A percentile compares a stretch with the other conserved stretches of the same genome.
Evolutionary conservation across 37 sponge, comb jelly and placozoan genomes (phyloP).

Genomic region (Diacarnus erythraeanus): DNA sequence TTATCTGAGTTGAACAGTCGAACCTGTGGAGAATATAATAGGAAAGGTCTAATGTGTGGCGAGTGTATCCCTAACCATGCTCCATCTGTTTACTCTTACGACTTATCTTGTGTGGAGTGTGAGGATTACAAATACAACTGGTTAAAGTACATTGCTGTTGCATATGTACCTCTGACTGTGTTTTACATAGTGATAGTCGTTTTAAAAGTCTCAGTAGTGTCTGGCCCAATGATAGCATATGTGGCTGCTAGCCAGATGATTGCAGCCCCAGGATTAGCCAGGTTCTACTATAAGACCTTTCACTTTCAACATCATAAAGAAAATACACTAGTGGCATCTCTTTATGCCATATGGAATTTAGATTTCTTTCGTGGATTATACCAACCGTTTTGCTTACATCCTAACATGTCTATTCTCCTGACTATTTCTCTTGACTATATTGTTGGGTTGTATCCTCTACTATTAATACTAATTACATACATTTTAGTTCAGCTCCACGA

Average conservation of each 20-base stretch:
- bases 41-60: constrained; percentile 29
- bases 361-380: constrained; percentile 15
- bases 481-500: constrained; percentile 8
- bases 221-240: background rate
- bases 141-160: constrained; percentile 10
- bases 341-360: constrained; percentile 20
- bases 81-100: constrained; percentile 37
- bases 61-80: constrained; percentile 23
- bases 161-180: constrained; percentile 44
- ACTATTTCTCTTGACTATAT: background rate
- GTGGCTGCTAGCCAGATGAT: background rate
- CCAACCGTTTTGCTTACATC: constrained; percentile 23
- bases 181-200: constrained; percentile 51
- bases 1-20: background rate
- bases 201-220: constrained; percentile 20
- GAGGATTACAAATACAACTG: background rate
- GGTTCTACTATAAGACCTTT: background rate
- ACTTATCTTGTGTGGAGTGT: constrained; percentile 19
- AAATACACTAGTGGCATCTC: background rate
- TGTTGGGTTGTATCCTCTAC: constrained; percentile 12
- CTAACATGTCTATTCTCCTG: background rate
- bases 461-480: background rate
- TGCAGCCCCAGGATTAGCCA: background rate
- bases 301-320: background rate
- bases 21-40: background rate